Conservation (phyloP, 1,140 invertebrate species). For the Procambarus virginalis region DNA sequence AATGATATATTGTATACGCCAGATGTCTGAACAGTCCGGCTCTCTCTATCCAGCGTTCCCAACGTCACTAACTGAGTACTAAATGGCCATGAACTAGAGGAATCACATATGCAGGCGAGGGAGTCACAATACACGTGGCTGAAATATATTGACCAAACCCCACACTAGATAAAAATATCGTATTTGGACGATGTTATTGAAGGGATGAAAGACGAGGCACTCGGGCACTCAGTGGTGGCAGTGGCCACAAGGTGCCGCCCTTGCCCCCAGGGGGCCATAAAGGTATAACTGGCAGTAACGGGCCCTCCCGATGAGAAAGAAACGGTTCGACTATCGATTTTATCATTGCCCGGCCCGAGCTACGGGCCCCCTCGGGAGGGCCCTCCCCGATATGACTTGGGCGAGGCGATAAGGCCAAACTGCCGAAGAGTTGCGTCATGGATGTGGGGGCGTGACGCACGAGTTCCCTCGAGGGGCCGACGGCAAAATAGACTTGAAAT, state of each 20-base stretch:
- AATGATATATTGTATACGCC: no score
- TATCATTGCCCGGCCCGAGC: slow-evolving; percentile 27
- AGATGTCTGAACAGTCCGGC: no score
- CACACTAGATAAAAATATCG: no score
- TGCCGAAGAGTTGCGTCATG: slow-evolving; percentile 23
- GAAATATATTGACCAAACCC: no score
- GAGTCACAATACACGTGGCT: no score
- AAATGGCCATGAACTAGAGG: no score
- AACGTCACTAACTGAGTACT: no score
- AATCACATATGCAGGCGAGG: no score
- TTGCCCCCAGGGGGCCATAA: slow-evolving; percentile 21
- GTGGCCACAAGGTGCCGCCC: slow-evolving; percentile 1
- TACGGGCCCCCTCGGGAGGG: not conserved
- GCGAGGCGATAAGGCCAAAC: slow-evolving; percentile 26
- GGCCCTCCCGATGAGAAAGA: slow-evolving; percentile 27
- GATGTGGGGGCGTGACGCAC: slow-evolving; percentile 4
- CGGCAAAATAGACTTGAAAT: slow-evolving; percentile 38
- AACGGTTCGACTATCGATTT: slow-evolving; percentile 44
- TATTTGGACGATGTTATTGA: not conserved
- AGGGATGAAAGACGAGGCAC: not conserved
- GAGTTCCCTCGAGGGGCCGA: slow-evolving; percentile 10
- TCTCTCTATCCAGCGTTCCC: no score
- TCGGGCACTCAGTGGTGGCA: not conserved
- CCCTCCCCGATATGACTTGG: slow-evolving; percentile 31
- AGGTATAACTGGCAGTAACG: slow-evolving; percentile 20